These are phyloP conservation scores for Candoia aspera DNA, from an alignment of 2,113 vertebrate genomes.

Conservation along the genomic window DNA sequence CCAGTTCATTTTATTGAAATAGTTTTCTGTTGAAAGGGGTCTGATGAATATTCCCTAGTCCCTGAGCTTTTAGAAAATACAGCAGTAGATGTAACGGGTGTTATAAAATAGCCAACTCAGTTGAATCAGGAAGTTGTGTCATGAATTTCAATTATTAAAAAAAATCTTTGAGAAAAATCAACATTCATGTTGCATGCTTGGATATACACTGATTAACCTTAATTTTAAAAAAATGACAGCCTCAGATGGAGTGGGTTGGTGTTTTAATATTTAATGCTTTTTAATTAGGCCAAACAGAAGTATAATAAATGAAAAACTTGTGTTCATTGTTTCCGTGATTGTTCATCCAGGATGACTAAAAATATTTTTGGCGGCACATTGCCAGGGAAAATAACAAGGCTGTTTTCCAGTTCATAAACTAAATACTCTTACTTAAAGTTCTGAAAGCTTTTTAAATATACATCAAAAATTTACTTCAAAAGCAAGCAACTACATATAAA, in stretches of 20 bases:
- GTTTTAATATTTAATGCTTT: conserved; percentile 16
- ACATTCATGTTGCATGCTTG: neutral
- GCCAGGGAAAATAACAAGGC: neutral
- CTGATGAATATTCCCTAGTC: neutral
- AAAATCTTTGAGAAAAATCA: neutral
- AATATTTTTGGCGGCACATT: conserved; percentile 17
- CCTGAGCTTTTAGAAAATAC: neutral
- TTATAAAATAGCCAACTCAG: neutral
- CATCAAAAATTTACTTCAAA: neutral
- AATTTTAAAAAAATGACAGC: conserved; percentile 24
- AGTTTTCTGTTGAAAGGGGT: neutral
- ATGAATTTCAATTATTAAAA: conserved; percentile 1
- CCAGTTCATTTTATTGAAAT: neutral
- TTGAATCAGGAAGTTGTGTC: neutral
- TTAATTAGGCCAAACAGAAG: conserved; percentile 19
- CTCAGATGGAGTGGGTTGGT: conserved; percentile 4
- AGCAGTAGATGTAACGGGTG: neutral
- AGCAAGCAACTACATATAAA: neutral
- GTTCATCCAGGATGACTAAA: conserved; percentile 30
- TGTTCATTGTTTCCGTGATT: conserved; percentile 17
- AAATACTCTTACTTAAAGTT: neutral
- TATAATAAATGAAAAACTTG: conserved; percentile 14
- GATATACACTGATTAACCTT: conserved; percentile 3
- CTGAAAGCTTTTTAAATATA: neutral
- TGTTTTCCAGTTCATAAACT: conserved; percentile 25